Percentiles rank a stretch among this genome's conserved stretches.
These are phyloP conservation scores for Euura lappo DNA, from an alignment of 1,140 invertebrate genomes.

Conservation along the genomic window DNA sequence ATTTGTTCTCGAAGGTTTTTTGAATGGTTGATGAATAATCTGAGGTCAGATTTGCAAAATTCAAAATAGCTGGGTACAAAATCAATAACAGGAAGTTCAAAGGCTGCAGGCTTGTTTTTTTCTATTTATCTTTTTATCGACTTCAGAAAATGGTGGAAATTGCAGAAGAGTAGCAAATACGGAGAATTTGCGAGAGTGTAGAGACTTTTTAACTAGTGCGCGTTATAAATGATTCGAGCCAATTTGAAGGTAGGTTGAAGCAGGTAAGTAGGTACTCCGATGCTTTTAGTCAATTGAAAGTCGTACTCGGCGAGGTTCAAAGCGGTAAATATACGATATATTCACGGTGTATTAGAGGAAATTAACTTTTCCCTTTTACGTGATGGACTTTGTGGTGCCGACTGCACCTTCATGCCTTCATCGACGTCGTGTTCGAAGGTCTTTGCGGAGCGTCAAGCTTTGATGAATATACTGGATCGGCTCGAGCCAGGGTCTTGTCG, in stretches of 20 bases:
- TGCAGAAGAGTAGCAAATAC: no score
- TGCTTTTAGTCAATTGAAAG: constrained; percentile 1
- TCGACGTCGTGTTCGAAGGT: neutral
- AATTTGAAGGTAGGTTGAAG: neutral
- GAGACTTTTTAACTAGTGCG: neutral
- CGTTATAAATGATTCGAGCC: neutral
- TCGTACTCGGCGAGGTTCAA: neutral
- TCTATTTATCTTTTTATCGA: no score
- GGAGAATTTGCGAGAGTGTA: no score
- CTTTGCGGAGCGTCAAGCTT: neutral
- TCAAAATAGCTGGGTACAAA: no score
- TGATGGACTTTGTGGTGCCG: neutral
- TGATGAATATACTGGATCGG: neutral
- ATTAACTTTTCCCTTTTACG: neutral
- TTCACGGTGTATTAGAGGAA: neutral
- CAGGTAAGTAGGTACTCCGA: neutral
- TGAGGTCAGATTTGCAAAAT: no score
- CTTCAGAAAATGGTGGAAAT: no score
- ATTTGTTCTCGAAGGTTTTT: no score
- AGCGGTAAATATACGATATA: neutral
- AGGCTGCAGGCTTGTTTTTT: no score
- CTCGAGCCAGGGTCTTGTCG: neutral
- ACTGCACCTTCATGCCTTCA: neutral
- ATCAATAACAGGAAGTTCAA: no score
- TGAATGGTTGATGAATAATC: no score